Conservation (phyloP, 2,888 invertebrate species). For the Idaea straminata region DNA sequence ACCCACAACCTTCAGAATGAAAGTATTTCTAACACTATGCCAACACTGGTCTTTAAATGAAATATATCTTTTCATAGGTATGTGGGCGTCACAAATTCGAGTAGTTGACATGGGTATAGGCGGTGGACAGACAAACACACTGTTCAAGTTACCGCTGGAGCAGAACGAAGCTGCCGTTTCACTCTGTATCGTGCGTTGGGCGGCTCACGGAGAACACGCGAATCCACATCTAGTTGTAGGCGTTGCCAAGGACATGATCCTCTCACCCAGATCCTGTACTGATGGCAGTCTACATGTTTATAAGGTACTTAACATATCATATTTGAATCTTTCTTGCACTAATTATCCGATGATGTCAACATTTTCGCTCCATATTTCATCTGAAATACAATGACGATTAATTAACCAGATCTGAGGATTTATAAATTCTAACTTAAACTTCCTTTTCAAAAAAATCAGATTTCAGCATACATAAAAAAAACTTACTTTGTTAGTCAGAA, state of each 20-base stretch:
- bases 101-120: conserved; percentile 89
- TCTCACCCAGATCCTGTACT: conserved; percentile 91
- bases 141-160: conserved; percentile 89
- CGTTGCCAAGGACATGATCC: conserved; percentile 92
- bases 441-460: conserved; percentile 11
- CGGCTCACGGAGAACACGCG: conserved; percentile 69
- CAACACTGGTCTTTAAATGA: no score
- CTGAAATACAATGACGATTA: conserved; percentile 75
- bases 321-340: not conserved
- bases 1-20: no score
- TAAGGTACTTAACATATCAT: conserved; percentile 63
- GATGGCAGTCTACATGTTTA: conserved; percentile 95
- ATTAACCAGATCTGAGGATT: conserved; percentile 73
- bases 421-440: not conserved
- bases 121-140: conserved; percentile 83
- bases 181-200: conserved; percentile 90
- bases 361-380: conserved; percentile 73
- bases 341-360: conserved; percentile 61
- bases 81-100: conserved; percentile 96
- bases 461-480: no score
- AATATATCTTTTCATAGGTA: conserved; percentile 73
- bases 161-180: conserved; percentile 99
- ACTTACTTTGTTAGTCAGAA: no score
- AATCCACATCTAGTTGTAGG: conserved; percentile 88
- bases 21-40: no score